Base-by-base conservation (phyloP, 1,140 invertebrate species). In the Coelopa frigida region DNA sequence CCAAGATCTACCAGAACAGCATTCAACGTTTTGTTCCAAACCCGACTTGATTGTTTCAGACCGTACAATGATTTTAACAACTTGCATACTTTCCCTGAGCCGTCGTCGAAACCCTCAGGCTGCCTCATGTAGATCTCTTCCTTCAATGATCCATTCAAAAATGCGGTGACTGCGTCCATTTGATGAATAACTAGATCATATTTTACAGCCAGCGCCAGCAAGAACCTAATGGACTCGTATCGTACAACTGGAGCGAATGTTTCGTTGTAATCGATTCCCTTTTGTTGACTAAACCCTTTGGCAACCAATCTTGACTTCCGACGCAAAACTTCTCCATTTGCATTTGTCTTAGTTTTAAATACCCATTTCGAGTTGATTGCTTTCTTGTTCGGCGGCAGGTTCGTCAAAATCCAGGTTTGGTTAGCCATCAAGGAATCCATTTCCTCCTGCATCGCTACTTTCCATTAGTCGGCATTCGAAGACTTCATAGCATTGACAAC, bases 51-150 rank as follows among this genome's bases (percentile, higher is more conserved):
- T 53, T 59, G 59, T 48, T 62, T 62, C 14, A 62, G 36, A 10
- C 56, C 59, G 42, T 62, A 59, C 6, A 62, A n/a, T 7, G 62
- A 44, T 37, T 57, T 53, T n/a, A 46, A 49, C 15, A 53, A 42
- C 49, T 54, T 49, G 32, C 51, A 49, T 22, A 53, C 48, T 18
- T 24, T 35, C 15, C 36, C 33, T 35, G 38, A 39, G 24, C 10
- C 23, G 26, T 41, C 46, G 22, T 42, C 32, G 42, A 55, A 58
- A 31, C 56, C 62, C 32, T 56, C 24, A 11, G 70, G 68, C 40
- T 70, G 60, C 20, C 62, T 32, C 60, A 73, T 73, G 44, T 61
- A 72, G 11, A 73, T 56, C 39, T 60, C 55, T 52, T 73, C 60
- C 5, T 72, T 51, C 29, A 73, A 49, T 2, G 56, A 39, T 22